Evolutionary conservation across 2,113 vertebrate species (phyloP).

Genomic region (Apteryx owenii): DNA sequence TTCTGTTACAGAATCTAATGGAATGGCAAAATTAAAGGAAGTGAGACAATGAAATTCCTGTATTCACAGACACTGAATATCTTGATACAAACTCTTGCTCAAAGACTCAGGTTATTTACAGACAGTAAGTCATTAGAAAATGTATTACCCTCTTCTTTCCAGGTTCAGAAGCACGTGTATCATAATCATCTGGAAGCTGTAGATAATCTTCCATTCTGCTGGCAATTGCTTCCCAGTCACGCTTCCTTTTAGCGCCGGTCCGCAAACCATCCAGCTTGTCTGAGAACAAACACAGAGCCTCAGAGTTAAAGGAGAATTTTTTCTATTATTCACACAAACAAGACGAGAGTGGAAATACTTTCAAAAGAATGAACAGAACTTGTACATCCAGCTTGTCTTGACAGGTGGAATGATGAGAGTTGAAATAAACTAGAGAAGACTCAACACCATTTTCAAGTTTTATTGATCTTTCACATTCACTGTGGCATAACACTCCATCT

Average conservation of each 20-base stretch:
- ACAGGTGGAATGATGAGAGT: slow-evolving; percentile 18
- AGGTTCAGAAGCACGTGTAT: slow-evolving; percentile 93
- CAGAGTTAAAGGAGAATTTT: slow-evolving; percentile 69
- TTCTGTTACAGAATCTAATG: not conserved
- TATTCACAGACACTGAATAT: not conserved
- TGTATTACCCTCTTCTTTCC: slow-evolving; percentile 94
- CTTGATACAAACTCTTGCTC: not conserved
- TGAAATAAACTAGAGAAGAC: slow-evolving; percentile 65
- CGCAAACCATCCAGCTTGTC: slow-evolving; percentile 97
- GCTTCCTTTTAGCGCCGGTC: slow-evolving; percentile 92
- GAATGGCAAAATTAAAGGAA: not conserved
- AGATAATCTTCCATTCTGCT: slow-evolving; percentile 94
- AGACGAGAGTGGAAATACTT: slow-evolving; percentile 56
- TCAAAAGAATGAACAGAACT: slow-evolving; percentile 55
- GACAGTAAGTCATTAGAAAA: not conserved
- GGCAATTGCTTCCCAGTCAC: slow-evolving; percentile 87
- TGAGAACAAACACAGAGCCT: slow-evolving; percentile 83
- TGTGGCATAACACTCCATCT: slow-evolving; percentile 16
- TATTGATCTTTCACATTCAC: slow-evolving; percentile 55
- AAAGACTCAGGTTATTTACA: not conserved
- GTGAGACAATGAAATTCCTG: not conserved
- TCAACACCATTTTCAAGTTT: slow-evolving; percentile 54
- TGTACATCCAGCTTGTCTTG: slow-evolving; percentile 64
- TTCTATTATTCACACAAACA: slow-evolving; percentile 56
- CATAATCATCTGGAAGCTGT: slow-evolving; percentile 97